phyloP scores from a whole-genome alignment of 2,888 invertebrate species.

The Copidosoma aretas region DNA sequence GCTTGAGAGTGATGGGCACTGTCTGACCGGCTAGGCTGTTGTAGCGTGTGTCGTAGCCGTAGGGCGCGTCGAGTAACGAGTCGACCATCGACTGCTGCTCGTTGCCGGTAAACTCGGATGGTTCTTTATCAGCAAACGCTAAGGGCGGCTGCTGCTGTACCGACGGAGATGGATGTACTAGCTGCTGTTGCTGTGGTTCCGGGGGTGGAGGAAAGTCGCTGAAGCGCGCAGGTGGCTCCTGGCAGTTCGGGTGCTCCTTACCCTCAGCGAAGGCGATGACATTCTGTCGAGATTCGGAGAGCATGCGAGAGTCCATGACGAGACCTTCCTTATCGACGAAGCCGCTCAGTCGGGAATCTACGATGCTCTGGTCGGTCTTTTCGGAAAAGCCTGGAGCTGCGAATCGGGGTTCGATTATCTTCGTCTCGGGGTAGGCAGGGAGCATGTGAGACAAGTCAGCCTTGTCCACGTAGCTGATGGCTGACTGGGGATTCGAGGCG shows the following conservation, averaged over 20 bases:
- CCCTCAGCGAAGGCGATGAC: slow-evolving; percentile 59
- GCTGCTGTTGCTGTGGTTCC: slow-evolving; percentile 12
- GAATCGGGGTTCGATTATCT: slow-evolving; percentile 55
- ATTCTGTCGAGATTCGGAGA: slow-evolving; percentile 59
- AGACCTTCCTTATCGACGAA: slow-evolving; percentile 60
- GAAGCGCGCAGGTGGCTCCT: slow-evolving; percentile 52
- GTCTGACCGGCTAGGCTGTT: slow-evolving; percentile 59
- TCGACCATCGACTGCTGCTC: slow-evolving; percentile 49
- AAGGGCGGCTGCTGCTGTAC: slow-evolving; percentile 39
- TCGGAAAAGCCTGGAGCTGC: slow-evolving; percentile 15
- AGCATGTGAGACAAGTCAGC: slow-evolving; percentile 59
- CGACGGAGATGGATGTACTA: slow-evolving; percentile 20
- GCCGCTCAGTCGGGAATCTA: slow-evolving; percentile 58
- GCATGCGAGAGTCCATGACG: slow-evolving; percentile 58
- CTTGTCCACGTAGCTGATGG: slow-evolving; percentile 61
- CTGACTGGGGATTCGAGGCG: slow-evolving; percentile 59
- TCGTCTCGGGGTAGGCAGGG: slow-evolving; percentile 56
- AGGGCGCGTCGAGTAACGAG: slow-evolving; percentile 45
- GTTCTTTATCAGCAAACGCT: slow-evolving; percentile 52
- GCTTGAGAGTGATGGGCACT: slow-evolving; percentile 60
- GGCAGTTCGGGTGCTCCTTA: slow-evolving; percentile 53
- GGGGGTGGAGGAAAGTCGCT: slow-evolving; percentile 47
- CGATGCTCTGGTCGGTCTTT: slow-evolving; percentile 47
- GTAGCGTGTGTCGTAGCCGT: slow-evolving; percentile 50
- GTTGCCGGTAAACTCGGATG: slow-evolving; percentile 46